Evolutionary conservation across 2,113 vertebrate genomes (phyloP), one percentile per base, ranked within the genome.

Genomic region (Brachyhypopomus gauderio): DNA sequence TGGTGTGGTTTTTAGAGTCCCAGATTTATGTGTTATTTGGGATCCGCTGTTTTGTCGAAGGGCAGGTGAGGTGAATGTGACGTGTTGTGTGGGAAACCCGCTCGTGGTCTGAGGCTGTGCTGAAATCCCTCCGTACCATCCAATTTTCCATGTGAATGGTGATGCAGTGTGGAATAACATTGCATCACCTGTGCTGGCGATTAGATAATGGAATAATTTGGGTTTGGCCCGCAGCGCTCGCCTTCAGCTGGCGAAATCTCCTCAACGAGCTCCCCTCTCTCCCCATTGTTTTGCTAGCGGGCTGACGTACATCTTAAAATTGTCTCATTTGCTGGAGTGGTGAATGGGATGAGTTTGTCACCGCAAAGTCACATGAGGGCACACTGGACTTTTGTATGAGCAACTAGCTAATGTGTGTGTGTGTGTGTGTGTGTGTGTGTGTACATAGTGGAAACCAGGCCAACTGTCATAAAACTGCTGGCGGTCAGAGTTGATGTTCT

Each of bases 381-480:
- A 79, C 67, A 58, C 19, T 27, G 58, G 52, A 48, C 77, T 80
- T 67, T 78, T 84, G 85, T 86, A 79, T 89, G 80, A 78, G 72
- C 70, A 58, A 60, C 88, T 81, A 84, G 85, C 76, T 83, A 81
- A 87, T 86, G 59, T 58, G 64, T 38, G 76, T 64, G 80, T 77
- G 72, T 77, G 59, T 70, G 69, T 59, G 45, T 76, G 84, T 59
- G 78, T 60, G 76, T 52, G 41, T 41, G 20, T 62, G 79, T 67
- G 77, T 83, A 83, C 79, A 75, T 86, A 87, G 89, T 89, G 78
- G 89, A 88, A 91, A 90, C 89, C 91, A 88, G 90, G 91, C 90
- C 90, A 91, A 89, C 89, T 90, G 91, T 88, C 89, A 90, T 80
- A 88, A 88, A 89, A 90, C 85, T 41, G 89, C 90, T 88, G 89